Percentiles rank a stretch among this genome's conserved stretches.
These are phyloP conservation scores for Leucophenga montana DNA, from an alignment of 2,888 invertebrate species.

Conservation along the genomic window DNA sequence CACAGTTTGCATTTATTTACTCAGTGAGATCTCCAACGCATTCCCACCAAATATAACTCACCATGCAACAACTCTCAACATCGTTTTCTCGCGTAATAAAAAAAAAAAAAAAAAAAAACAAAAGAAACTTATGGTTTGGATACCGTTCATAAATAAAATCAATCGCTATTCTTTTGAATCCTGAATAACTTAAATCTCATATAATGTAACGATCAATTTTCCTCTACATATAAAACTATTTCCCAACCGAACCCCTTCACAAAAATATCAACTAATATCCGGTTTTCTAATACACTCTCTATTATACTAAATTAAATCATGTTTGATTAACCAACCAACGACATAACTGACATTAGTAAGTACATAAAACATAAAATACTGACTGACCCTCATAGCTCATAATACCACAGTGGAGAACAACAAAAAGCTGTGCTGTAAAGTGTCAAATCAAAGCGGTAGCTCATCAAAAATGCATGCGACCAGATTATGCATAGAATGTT, in stretches of 20 bases:
- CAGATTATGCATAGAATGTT: neutral
- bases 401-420: neutral
- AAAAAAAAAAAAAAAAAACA: too few species aligned
- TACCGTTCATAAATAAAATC: too few species aligned
- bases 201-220: neutral
- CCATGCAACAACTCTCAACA: too few species aligned
- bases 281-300: conserved; percentile 44
- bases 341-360: conserved; percentile 27
- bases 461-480: conserved; percentile 17
- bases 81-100: too few species aligned
- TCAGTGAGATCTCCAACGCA: too few species aligned
- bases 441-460: conserved; percentile 18
- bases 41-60: too few species aligned
- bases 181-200: neutral
- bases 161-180: neutral
- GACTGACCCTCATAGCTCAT: conserved; percentile 15
- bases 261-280: conserved; percentile 43
- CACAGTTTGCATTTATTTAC: too few species aligned
- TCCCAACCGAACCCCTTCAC: neutral
- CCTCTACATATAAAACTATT: conserved; percentile 5
- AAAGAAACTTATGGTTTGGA: too few species aligned
- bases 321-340: conserved; percentile 44
- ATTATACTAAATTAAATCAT: conserved; percentile 56
- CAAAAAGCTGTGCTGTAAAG: conserved; percentile 1
- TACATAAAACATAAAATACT: neutral